Conservation (phyloP, 2,797 vertebrate species). For the Pipistrellus pipistrellus region DNA sequence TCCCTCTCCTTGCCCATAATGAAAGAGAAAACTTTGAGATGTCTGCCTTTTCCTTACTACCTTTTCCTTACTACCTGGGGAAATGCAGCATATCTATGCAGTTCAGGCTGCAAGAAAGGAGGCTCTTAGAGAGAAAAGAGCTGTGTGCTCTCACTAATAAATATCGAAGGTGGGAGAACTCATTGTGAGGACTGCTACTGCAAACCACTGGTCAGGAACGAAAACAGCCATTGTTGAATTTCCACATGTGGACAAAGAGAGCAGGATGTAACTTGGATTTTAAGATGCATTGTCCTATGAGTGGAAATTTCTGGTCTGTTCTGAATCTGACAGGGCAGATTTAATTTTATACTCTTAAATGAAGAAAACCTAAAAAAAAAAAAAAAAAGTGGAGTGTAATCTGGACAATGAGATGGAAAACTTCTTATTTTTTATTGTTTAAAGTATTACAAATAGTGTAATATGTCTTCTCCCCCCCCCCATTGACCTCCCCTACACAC, state of each 20-base stretch:
- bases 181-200: slow-evolving; percentile 31
- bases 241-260: slow-evolving; percentile 20
- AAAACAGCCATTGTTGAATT: slow-evolving; percentile 65
- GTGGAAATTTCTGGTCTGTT: slow-evolving; percentile 47
- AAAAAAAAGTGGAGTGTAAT: neutral
- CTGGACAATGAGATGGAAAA: neutral
- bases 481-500: no score
- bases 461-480: no score
- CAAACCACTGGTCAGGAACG: neutral
- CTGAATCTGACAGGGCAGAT: slow-evolving; percentile 47
- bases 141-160: slow-evolving; percentile 11
- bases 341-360: slow-evolving; percentile 57
- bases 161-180: neutral
- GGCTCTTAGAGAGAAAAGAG: neutral
- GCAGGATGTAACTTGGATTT: slow-evolving; percentile 50
- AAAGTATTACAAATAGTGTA: no score
- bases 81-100: neutral
- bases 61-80: slow-evolving; percentile 3
- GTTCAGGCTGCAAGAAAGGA: neutral
- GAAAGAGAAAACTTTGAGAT: slow-evolving; percentile 60
- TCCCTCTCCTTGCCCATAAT: neutral
- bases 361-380: slow-evolving; percentile 41
- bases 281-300: neutral
- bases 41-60: slow-evolving; percentile 37
- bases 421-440: neutral